Percentiles rank a stretch among this genome's conserved stretches.
These are phyloP conservation scores for Nerophis lumbriciformis DNA, from an alignment of 2,113 vertebrate species.

Conservation along the genomic window DNA sequence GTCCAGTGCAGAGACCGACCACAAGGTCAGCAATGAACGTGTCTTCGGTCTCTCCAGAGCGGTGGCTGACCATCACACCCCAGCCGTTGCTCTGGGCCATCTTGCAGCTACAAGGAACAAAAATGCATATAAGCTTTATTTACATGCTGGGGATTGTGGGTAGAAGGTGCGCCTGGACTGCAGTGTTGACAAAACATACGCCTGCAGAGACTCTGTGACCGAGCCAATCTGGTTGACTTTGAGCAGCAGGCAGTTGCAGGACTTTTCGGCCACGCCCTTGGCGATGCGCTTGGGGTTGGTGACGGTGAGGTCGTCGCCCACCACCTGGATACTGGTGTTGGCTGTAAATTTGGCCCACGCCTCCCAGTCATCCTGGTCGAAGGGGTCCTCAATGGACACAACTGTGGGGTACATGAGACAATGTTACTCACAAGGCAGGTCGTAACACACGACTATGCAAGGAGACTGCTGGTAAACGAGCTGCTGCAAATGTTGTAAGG, in stretches of 20 bases:
- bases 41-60: slow-evolving; percentile 89
- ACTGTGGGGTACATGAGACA: slow-evolving; percentile 62
- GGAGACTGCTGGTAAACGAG: neutral
- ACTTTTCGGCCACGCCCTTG: slow-evolving; percentile 82
- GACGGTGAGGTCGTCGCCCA: slow-evolving; percentile 93
- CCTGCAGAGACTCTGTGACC: slow-evolving; percentile 92
- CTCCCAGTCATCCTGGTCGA: slow-evolving; percentile 96
- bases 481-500: too few species aligned
- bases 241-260: slow-evolving; percentile 97
- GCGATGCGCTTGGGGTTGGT: slow-evolving; percentile 95
- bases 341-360: slow-evolving; percentile 92
- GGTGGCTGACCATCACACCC: slow-evolving; percentile 94
- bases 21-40: slow-evolving; percentile 93
- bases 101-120: slow-evolving; percentile 74
- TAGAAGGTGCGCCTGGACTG: neutral
- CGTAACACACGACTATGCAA: neutral
- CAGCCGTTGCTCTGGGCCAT: slow-evolving; percentile 86
- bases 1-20: slow-evolving; percentile 89
- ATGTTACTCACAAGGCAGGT: neutral
- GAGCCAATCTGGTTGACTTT: slow-evolving; percentile 99
- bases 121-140: neutral
- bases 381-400: slow-evolving; percentile 97
- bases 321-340: slow-evolving; percentile 85
- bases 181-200: slow-evolving; percentile 62
- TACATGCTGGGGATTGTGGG: neutral